A percentile compares a stretch with the other conserved stretches of the same genome.
Evolutionary conservation across 23 tunicate species (phyloP).

Genomic region (Halocynthia aurantium): DNA sequence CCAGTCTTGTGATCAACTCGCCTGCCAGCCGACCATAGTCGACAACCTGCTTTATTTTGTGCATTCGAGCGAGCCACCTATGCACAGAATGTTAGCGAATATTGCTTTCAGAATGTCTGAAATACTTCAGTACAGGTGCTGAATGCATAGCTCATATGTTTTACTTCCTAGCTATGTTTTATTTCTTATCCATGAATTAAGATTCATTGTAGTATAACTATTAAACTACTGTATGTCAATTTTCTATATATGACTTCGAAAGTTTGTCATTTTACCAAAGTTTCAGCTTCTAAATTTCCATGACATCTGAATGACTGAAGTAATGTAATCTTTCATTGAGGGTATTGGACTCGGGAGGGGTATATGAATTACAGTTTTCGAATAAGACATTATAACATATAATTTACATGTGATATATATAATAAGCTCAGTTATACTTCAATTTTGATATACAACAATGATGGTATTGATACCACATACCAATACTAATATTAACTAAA

Average conservation of each 20-base stretch:
- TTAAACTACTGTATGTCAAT: too few species aligned
- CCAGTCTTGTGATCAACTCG: constrained; percentile 56
- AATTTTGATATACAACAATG: background rate
- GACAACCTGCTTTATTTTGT: constrained; percentile 60
- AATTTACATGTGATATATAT: too few species aligned
- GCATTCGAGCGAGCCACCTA: constrained; percentile 49
- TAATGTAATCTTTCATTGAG: background rate
- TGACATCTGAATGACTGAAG: too few species aligned
- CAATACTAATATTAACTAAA: background rate
- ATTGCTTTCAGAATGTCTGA: constrained; percentile 51
- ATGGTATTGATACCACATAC: background rate
- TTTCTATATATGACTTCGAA: too few species aligned
- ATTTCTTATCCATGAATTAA: too few species aligned
- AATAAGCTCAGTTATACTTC: too few species aligned
- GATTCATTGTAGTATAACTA: too few species aligned
- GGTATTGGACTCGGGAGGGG: background rate
- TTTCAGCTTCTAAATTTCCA: too few species aligned
- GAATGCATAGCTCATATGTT: too few species aligned
- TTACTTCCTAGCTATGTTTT: too few species aligned
- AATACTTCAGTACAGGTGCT: constrained; percentile 46
- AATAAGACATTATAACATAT: background rate
- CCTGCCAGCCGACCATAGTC: constrained; percentile 25
- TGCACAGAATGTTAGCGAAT: constrained; percentile 49
- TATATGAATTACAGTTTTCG: background rate
- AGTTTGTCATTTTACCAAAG: too few species aligned